Conservation (phyloP, 2,888 invertebrate species). For the Gryllus longicercus region DNA sequence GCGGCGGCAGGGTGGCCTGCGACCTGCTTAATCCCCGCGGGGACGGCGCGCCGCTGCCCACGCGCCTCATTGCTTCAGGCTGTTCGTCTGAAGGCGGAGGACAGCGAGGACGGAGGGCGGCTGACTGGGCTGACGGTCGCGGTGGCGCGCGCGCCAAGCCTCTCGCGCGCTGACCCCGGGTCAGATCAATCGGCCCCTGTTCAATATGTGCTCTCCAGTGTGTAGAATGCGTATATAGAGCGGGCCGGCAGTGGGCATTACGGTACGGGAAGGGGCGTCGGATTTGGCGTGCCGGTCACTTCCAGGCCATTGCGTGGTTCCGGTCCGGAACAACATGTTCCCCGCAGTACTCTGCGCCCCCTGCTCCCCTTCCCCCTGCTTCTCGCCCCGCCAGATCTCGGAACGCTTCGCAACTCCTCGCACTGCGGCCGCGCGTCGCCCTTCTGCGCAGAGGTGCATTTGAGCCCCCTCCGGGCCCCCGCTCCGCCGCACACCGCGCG, state of each 20-base stretch:
- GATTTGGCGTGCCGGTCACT: background rate
- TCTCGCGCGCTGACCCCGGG: background rate
- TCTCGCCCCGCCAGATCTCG: no score
- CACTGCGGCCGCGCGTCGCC: no score
- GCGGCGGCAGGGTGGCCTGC: no score
- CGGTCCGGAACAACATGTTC: background rate
- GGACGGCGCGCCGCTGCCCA: no score
- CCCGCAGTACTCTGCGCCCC: background rate
- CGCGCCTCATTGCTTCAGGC: no score
- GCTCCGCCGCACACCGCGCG: no score
- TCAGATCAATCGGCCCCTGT: background rate
- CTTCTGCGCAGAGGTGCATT: no score
- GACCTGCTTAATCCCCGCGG: no score
- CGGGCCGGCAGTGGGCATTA: background rate
- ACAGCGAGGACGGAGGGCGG: no score
- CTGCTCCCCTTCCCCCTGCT: background rate
- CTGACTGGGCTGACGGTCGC: background rate
- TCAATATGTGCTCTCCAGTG: background rate
- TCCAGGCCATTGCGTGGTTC: background rate
- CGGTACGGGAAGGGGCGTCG: background rate
- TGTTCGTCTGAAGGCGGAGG: no score
- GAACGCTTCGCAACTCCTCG: no score
- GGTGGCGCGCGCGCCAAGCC: background rate
- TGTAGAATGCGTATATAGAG: background rate
- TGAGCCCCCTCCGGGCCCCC: no score